Evolutionary conservation across 2,888 invertebrate genomes (phyloP).

Genomic region (Idaea biselata): DNA sequence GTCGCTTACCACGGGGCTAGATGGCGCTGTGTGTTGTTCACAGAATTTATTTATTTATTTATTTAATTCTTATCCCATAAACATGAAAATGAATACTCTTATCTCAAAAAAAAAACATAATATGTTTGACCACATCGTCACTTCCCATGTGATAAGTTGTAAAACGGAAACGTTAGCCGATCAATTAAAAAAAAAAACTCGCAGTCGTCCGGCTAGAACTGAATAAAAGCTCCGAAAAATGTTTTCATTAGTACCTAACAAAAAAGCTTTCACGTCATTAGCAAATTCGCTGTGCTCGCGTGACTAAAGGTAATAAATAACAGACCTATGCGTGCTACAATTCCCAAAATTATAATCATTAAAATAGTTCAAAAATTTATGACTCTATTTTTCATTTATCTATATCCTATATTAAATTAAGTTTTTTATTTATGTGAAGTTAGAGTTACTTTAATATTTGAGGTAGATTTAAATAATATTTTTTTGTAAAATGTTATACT

Average conservation of each 20-base stretch:
- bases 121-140: too few species aligned
- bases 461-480: too few species aligned
- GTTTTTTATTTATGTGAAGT: constrained; percentile 19
- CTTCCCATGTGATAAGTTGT: too few species aligned
- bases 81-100: too few species aligned
- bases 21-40: too few species aligned
- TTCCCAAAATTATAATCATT: constrained; percentile 49
- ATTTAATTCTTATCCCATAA: too few species aligned
- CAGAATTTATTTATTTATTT: too few species aligned
- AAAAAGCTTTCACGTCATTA: constrained; percentile 55
- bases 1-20: too few species aligned
- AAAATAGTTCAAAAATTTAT: constrained; percentile 46
- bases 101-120: too few species aligned
- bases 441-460: not conserved
- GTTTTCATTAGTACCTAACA: constrained; percentile 27
- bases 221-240: constrained; percentile 37
- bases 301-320: constrained; percentile 47
- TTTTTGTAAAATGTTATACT: too few species aligned
- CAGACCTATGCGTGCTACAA: constrained; percentile 46
- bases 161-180: too few species aligned
- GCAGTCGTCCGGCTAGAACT: constrained; percentile 22
- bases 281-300: constrained; percentile 50
- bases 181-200: too few species aligned
- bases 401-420: constrained; percentile 28
- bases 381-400: constrained; percentile 43